Base-by-base conservation (phyloP, 2,888 invertebrate genomes). In the Leptarthrus brevirostris region DNA sequence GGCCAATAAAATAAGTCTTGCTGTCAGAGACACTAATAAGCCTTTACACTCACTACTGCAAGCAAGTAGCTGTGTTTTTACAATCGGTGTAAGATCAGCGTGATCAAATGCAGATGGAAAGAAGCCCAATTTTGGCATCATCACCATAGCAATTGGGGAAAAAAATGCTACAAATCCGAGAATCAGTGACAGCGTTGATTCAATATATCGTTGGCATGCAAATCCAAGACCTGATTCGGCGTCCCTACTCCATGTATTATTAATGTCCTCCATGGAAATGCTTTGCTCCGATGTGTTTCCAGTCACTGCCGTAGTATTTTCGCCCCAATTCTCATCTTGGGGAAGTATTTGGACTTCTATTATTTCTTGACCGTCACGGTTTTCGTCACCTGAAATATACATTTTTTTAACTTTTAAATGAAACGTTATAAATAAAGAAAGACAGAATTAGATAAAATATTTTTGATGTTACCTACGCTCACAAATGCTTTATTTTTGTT, bases 281-380 rank as follows among this genome's bases (percentile, higher is more conserved):
- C 96, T 97, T 79, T 96, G 95, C 82, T 97, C 98, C 0, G 96
- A 97, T 1, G 97, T 97, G 81, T 97, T 97, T 8, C 97, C 97
- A 0, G 98, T 98, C 34, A 98, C 92, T 0, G 97, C 97, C 0
- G 98, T 98, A 0, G 97, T 97, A 81, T 96, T 97, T 84, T 98
- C 98, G n/a, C 96, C 97, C 98, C 98, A 98, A 84, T 97, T 97
- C 81, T 98, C 98, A 86, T 98, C 98, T 86, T 97, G 93, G 0
- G 96, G 96, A 74, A 97, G 86, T 78, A 97, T 97, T 86, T 97
- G 97, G 40, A 97, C 97, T 86, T 97, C 97, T 61, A 97, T 96
- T 10, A 96, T 93, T 86, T 96, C 96, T 82, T 95, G 95, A 0
- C 94, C 94, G 76, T 94, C 92, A 72, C 91, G 86, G 1, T 88